Percentiles rank a stretch among this genome's conserved stretches.
Evolutionary conservation across 2,888 invertebrate genomes (phyloP).

Genomic region (Catocala fraxini): DNA sequence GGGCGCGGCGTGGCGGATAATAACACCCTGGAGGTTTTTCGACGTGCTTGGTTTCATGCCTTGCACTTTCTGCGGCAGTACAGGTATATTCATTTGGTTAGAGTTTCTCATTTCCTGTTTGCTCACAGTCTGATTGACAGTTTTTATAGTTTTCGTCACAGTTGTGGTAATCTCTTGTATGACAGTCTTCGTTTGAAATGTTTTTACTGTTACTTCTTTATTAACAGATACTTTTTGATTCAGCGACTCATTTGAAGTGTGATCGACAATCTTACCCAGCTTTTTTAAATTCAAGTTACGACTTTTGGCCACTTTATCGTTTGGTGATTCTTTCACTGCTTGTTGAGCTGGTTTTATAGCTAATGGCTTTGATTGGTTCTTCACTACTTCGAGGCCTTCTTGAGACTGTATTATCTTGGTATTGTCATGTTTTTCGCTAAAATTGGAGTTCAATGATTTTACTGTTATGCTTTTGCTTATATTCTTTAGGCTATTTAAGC

Average conservation of each 20-base stretch:
- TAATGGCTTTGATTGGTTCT: slow-evolving; percentile 55
- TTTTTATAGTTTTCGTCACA: slow-evolving; percentile 82
- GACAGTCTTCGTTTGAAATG: slow-evolving; percentile 78
- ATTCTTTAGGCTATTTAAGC: slow-evolving; percentile 65
- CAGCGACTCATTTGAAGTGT: slow-evolving; percentile 47
- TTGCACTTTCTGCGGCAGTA: slow-evolving; percentile 60
- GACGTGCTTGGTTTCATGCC: slow-evolving; percentile 56
- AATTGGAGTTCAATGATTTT: slow-evolving; percentile 52
- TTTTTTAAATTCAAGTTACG: slow-evolving; percentile 33
- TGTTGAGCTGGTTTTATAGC: slow-evolving; percentile 59
- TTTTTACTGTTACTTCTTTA: slow-evolving; percentile 79
- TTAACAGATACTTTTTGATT: slow-evolving; percentile 67
- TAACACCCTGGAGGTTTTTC: slow-evolving; percentile 65
- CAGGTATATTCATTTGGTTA: slow-evolving; percentile 54
- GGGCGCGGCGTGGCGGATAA: slow-evolving; percentile 65
- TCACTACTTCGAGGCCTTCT: slow-evolving; percentile 40
- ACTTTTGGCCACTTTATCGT: slow-evolving; percentile 39
- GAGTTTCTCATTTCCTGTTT: slow-evolving; percentile 70
- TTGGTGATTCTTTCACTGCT: slow-evolving; percentile 41
- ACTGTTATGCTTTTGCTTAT: slow-evolving; percentile 67
- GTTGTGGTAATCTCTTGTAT: slow-evolving; percentile 84
- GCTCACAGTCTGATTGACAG: slow-evolving; percentile 74
- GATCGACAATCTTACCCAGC: slow-evolving; percentile 31
- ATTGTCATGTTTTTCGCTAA: slow-evolving; percentile 30
- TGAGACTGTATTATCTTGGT: slow-evolving; percentile 32